Conservation (phyloP, 2,888 invertebrate genomes). For the Cephonodes hylas region DNA sequence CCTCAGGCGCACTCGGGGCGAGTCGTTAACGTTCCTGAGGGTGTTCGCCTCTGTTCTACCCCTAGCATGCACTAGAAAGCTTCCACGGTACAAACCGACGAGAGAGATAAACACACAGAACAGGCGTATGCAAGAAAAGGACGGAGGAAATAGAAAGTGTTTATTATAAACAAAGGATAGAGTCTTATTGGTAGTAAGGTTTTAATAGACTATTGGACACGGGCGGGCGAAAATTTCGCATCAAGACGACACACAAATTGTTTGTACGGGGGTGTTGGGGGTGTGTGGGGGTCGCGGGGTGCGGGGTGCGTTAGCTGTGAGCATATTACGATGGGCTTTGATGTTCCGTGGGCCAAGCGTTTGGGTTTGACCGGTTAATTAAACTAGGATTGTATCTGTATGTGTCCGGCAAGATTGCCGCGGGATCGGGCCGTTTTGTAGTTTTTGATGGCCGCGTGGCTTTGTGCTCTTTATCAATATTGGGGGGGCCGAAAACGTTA, state of each 20-base stretch:
- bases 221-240: conserved; percentile 56
- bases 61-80: conserved; percentile 69
- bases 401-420: conserved; percentile 25
- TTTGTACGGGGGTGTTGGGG: conserved; percentile 36
- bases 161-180: conserved; percentile 80
- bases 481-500: conserved; percentile 13
- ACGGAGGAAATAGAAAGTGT: conserved; percentile 65
- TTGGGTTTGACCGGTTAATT: conserved; percentile 61
- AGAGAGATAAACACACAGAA: conserved; percentile 39
- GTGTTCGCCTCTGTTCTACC: conserved; percentile 60
- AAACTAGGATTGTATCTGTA: conserved; percentile 54
- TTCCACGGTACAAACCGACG: conserved; percentile 64
- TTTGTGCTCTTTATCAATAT: conserved; percentile 12
- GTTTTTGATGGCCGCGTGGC: conserved; percentile 39
- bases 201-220: conserved; percentile 61
- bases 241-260: conserved; percentile 51
- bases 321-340: conserved; percentile 78
- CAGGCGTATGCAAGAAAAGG: conserved; percentile 33
- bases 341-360: conserved; percentile 62
- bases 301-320: conserved; percentile 66
- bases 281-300: conserved; percentile 50
- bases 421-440: conserved; percentile 45
- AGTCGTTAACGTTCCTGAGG: conserved; percentile 78
- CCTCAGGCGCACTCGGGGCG: conserved; percentile 75
- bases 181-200: conserved; percentile 75